Evolutionary conservation across 2,113 vertebrate genomes (phyloP), one percentile per base, ranked within the genome.

Genomic region (Progne subis): DNA sequence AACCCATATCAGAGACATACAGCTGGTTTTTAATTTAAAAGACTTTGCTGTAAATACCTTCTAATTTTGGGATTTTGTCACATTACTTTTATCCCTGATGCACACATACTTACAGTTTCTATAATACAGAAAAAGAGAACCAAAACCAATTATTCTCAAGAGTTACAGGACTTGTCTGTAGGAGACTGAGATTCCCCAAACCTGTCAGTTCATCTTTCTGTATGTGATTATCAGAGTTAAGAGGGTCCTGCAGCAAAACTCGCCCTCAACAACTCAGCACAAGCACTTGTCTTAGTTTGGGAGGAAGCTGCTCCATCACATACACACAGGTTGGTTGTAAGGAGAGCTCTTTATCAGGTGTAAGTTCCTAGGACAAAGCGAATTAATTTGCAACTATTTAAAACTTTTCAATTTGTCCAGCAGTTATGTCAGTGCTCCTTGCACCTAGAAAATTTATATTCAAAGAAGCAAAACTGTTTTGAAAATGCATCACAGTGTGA

Each of bases 391-490:
- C 80, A 96, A 89, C 60, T 87, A 71, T 76, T 92, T 95, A 87
- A 86, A 78, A 52, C 80, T 96, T 96, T 95, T 71, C 78, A 86
- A 16, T 55, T 75, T 80, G 63, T 92, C 80, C 26, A 80, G 92
- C 52, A 93, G 74, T 67, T 92, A 47, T 92, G 76, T 88, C 80
- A 86, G 52, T 76, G 77, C 39, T 80, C 47, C 68, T 90, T 92
- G 59, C 60, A 77, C 80, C 94, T 92, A 96, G 18, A 82, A 80
- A 96, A 98, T 97, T 95, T 98, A 86, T 88, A 93, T 97, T 97
- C 85, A 86, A 96, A 97, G 82, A 81, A 84, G 55, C 43, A 82
- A 97, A 97, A 97, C 96, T 97, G 91, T 97, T 98, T 95, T 95
- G 72, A 92, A 97, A 96, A 85, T 94, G 50, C 46, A 78, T 93